These are phyloP conservation scores for Sinella curviseta DNA, from an alignment of 1,140 invertebrate species.

Conservation along the genomic window DNA sequence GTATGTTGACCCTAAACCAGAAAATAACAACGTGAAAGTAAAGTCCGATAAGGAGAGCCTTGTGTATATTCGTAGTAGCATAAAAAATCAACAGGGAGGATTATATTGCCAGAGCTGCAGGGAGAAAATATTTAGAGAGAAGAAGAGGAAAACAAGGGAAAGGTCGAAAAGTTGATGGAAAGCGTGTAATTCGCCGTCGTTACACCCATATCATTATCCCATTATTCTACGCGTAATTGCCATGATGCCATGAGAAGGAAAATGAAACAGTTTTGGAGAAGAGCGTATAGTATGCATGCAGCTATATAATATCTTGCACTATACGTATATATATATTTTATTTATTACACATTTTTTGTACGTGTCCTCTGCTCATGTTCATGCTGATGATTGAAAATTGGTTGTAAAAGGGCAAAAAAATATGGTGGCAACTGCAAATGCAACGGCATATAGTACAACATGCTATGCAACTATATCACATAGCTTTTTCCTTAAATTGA, in stretches of 20 bases:
- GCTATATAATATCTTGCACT: not conserved
- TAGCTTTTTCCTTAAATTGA: too few species aligned
- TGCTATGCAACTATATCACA: too few species aligned
- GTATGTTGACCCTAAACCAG: too few species aligned
- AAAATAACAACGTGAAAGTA: too few species aligned
- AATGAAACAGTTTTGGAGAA: too few species aligned
- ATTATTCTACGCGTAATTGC: conserved; percentile 15
- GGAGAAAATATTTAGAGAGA: too few species aligned
- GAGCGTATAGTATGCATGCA: not conserved
- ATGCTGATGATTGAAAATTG: not conserved
- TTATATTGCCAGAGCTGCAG: too few species aligned
- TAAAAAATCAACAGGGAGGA: too few species aligned
- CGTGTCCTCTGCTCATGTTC: not conserved
- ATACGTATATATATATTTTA: not conserved
- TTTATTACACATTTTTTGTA: not conserved
- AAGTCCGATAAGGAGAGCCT: too few species aligned
- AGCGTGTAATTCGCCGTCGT: conserved; percentile 3
- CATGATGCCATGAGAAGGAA: not conserved
- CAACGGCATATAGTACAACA: too few species aligned
- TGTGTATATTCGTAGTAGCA: too few species aligned
- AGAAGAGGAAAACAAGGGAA: not conserved
- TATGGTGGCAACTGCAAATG: not conserved
- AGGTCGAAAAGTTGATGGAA: conserved; percentile 4
- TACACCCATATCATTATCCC: conserved; percentile 17
- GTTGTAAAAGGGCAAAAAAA: not conserved